Evolutionary conservation across 2,888 invertebrate genomes (phyloP), one percentile per base, ranked within the genome.

Genomic region (Calliphora vomitoria): DNA sequence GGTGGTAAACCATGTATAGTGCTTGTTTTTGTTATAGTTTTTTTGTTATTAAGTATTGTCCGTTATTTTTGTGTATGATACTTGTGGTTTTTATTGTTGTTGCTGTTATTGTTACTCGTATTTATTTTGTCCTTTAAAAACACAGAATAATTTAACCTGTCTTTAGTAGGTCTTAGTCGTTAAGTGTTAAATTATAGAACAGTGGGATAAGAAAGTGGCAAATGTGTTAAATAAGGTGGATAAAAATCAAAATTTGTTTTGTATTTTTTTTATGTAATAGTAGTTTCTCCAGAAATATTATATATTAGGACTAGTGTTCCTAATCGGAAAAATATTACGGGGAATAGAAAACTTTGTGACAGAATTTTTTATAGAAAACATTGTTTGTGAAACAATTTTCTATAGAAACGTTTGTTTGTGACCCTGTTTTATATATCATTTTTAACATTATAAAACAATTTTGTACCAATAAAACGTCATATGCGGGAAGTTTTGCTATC

Each of bases 51-150:
- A n/a, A n/a, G n/a, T n/a, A 74, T 62, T 68, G 58, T 75, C 44
- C 58, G 20, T 75, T 75, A 50, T 83, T 69, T 75, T 62, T 62
- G 25, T 53, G 47, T 13, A 25, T 62, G 69, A 71, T 83, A 75
- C 31, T 53, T 71, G 62, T 69, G 62, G 31, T 50, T 44, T 66
- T 41, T 76, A 6, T 58, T 82, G 13, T 75, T 75, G 31, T 64
- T 78, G 60, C 25, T 80, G 1, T 38, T 72, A 8, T 55, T 71
- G 68, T 71, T 60, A 31, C 38, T 38, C 4, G 25, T 68, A 60
- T 74, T 53, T 82, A 11, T 47, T 71, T 8, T 60, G 58, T 69
- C 68, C 20, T 69, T 55, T 31, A 31, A 68, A 11, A 58, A 31
- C 38, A 35, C 0, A 55, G n/a, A 35, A 60, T 41, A 64, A 20